Evolutionary conservation across 2,797 vertebrate species (phyloP).

Genomic region (Rhynchonycteris naso): DNA sequence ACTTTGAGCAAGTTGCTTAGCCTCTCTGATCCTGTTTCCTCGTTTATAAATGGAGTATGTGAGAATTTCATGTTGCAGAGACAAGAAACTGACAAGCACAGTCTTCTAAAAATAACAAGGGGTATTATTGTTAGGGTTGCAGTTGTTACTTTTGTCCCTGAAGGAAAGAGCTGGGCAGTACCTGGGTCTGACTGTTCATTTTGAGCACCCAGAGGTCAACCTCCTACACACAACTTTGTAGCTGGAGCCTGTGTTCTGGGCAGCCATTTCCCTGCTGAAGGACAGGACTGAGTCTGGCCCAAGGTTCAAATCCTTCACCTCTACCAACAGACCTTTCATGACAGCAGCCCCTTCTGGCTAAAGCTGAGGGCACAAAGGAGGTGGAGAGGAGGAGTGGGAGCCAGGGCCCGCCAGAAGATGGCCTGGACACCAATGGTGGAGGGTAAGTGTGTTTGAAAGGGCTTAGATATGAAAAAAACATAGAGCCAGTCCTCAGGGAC

Average conservation of each 20-base stretch:
- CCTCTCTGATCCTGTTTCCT: neutral
- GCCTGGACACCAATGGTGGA: neutral
- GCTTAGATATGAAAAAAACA: neutral
- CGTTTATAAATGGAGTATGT: neutral
- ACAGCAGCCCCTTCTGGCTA: neutral
- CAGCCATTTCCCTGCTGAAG: neutral
- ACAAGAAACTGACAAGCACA: neutral
- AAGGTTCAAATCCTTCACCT: neutral
- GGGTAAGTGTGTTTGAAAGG: neutral
- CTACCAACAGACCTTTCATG: neutral
- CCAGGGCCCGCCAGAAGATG: neutral
- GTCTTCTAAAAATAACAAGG: neutral
- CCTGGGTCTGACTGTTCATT: neutral
- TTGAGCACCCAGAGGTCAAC: neutral
- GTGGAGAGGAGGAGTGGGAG: neutral
- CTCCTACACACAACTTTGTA: neutral
- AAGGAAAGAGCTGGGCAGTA: neutral
- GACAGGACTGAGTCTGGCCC: neutral
- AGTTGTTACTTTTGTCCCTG: neutral
- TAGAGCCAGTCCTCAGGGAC: neutral
- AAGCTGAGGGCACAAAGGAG: neutral
- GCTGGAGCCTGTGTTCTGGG: neutral
- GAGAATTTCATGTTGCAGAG: neutral
- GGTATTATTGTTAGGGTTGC: neutral
- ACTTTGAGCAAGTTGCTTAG: neutral